These are phyloP conservation scores for Caracal caracal DNA, from an alignment of 2,113 vertebrate genomes.

Conservation along the genomic window DNA sequence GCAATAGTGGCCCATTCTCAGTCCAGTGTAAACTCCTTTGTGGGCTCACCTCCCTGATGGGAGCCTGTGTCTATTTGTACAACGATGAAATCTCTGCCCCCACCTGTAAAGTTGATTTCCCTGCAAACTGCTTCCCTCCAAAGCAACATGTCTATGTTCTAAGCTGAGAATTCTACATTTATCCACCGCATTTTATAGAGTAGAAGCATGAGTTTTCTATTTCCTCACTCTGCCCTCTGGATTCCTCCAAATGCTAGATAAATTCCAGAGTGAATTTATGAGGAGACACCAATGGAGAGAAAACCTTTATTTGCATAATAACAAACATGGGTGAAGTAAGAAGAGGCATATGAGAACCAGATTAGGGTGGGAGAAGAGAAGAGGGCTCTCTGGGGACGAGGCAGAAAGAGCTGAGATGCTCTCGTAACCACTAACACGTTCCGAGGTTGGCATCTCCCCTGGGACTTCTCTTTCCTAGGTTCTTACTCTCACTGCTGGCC, in stretches of 20 bases:
- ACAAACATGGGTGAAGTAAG: not conserved
- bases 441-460: not conserved
- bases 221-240: not conserved
- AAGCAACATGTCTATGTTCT: constrained; percentile 3
- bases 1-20: not conserved
- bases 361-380: not conserved
- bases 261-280: constrained; percentile 48
- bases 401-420: not conserved
- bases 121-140: constrained; percentile 28
- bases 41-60: not conserved
- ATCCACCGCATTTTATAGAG: constrained; percentile 26
- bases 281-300: constrained; percentile 64
- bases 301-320: constrained; percentile 75
- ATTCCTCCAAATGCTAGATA: not conserved
- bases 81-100: not conserved
- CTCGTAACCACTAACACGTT: not conserved
- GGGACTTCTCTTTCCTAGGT: not conserved
- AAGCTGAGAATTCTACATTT: not conserved
- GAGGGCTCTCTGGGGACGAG: not conserved
- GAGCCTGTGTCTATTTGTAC: not conserved
- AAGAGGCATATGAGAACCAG: constrained; percentile 24
- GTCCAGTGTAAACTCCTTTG: not conserved
- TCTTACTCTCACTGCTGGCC: not conserved
- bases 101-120: not conserved
- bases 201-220: not conserved